Evolutionary conservation across 2,797 vertebrate species (phyloP).

Genomic region (Amblyopsis hoosieri): DNA sequence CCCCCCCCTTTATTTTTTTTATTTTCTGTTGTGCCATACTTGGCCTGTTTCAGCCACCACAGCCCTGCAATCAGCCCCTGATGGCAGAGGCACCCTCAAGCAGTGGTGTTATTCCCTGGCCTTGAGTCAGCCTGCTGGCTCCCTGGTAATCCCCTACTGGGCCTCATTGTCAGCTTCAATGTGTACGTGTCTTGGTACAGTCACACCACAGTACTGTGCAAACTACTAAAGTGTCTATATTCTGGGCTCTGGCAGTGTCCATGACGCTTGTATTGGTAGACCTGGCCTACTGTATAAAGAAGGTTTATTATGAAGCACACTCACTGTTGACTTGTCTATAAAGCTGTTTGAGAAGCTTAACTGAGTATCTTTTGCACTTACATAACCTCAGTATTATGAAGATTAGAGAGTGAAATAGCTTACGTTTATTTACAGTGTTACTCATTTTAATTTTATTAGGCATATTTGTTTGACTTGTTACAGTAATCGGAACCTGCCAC

Average conservation of each 20-base stretch:
- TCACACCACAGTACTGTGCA: not conserved
- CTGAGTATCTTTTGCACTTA: no score
- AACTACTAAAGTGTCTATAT: not conserved
- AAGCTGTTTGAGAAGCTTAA: no score
- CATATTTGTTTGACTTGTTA: not conserved
- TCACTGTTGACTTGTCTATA: no score
- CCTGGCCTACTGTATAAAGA: no score
- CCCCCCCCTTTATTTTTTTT: conserved; percentile 10
- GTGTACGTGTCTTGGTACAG: not conserved
- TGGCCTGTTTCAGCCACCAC: conserved; percentile 37
- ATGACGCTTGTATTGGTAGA: no score
- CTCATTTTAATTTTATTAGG: not conserved
- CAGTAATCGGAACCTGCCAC: not conserved
- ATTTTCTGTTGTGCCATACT: conserved; percentile 31
- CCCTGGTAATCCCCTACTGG: conserved; percentile 21
- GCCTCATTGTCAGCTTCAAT: conserved; percentile 28
- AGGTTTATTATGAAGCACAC: no score
- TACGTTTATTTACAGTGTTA: not conserved
- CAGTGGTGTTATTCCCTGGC: conserved; percentile 18
- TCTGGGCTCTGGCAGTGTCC: no score
- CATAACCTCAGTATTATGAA: no score
- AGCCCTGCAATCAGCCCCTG: conserved; percentile 34
- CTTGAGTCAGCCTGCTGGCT: conserved; percentile 33
- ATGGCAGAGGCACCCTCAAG: conserved; percentile 27
- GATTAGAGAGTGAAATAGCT: no score